A percentile compares a stretch with the other conserved stretches of the same genome.
These are phyloP conservation scores for Phrynocephalus vlangalii DNA, from an alignment of 2,797 vertebrate genomes.

Conservation along the genomic window DNA sequence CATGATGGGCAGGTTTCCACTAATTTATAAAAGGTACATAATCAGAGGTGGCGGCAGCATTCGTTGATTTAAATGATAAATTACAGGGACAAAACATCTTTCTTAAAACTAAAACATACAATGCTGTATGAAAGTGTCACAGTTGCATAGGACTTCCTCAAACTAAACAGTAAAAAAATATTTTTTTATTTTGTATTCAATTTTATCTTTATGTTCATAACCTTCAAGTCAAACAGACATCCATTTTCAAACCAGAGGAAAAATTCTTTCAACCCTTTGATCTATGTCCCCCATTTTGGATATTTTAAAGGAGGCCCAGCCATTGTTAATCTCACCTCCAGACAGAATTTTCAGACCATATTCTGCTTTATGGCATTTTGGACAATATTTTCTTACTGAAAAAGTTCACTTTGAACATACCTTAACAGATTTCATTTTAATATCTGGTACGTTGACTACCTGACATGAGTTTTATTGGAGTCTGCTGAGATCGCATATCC, in stretches of 20 bases:
- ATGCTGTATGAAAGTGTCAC: background rate
- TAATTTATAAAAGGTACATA: background rate
- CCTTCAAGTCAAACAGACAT: too few relatives aligned
- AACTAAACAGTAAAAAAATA: background rate
- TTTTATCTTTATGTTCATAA: background rate
- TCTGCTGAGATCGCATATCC: too few relatives aligned
- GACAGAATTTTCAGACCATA: too few relatives aligned
- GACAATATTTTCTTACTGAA: background rate
- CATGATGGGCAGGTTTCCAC: background rate
- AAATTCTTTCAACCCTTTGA: too few relatives aligned
- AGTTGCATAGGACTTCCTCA: background rate
- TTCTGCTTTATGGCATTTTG: too few relatives aligned
- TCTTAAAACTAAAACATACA: background rate
- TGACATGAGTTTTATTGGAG: background rate
- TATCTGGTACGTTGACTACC: background rate
- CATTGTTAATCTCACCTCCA: too few relatives aligned
- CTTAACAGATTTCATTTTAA: slow-evolving; percentile 4
- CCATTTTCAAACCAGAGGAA: too few relatives aligned
- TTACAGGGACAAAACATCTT: background rate
- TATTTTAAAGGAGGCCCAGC: too few relatives aligned
- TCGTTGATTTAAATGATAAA: background rate
- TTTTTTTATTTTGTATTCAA: background rate
- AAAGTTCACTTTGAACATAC: background rate
- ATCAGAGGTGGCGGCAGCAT: background rate
- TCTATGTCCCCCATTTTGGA: too few relatives aligned